A percentile compares a stretch with the other conserved stretches of the same genome.
These are phyloP conservation scores for Carpatolechia fugitivella DNA, from an alignment of 2,888 invertebrate genomes.

Conservation along the genomic window DNA sequence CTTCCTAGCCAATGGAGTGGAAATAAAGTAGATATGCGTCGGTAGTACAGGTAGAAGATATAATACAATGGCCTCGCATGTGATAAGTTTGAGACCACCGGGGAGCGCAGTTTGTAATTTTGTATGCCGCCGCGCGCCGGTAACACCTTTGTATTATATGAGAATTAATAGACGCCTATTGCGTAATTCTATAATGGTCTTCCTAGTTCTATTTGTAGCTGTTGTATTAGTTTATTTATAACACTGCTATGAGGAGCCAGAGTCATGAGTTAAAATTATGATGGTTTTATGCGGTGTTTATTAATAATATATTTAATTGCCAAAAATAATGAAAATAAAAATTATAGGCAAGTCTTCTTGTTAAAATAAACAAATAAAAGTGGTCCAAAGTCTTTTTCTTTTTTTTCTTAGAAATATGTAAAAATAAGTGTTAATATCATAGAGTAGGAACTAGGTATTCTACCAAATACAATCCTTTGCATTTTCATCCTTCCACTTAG, in stretches of 20 bases:
- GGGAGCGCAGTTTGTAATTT: constrained; percentile 39
- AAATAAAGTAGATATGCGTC: constrained; percentile 56
- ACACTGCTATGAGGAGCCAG: background rate
- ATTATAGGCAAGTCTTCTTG: too few species aligned
- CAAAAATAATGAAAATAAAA: too few species aligned
- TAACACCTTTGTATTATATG: constrained; percentile 49
- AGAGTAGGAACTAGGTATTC: too few species aligned
- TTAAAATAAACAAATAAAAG: too few species aligned
- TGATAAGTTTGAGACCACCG: constrained; percentile 51
- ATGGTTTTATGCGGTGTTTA: too few species aligned
- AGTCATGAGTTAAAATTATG: background rate
- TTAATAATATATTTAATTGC: too few species aligned
- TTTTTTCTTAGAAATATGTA: too few species aligned
- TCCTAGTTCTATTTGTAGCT: constrained; percentile 6
- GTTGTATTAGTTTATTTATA: background rate
- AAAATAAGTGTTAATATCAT: too few species aligned
- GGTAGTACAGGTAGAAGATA: constrained; percentile 29
- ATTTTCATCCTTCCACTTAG: too few species aligned
- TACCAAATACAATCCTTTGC: too few species aligned
- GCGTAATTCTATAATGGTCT: constrained; percentile 49
- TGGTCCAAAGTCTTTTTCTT: too few species aligned
- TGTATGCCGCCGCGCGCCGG: constrained; percentile 51
- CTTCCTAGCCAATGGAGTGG: constrained; percentile 39
- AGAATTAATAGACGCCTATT: constrained; percentile 47
- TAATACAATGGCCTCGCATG: constrained; percentile 50